phyloP scores from a whole-genome alignment of 2,888 invertebrate genomes.

The Himalopsyche tibetana region DNA sequence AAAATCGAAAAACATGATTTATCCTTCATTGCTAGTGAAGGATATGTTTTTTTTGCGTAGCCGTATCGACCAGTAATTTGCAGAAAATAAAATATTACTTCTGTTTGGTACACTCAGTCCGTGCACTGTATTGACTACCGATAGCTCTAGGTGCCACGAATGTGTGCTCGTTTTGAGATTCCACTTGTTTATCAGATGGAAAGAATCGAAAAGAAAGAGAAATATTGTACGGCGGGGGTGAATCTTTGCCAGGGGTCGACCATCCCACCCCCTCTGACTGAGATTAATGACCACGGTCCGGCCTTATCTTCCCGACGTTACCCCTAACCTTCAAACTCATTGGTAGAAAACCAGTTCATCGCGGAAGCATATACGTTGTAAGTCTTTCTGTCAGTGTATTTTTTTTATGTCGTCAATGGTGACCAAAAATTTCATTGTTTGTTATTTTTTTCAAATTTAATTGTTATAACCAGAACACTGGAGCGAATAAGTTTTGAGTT shows the following conservation, averaged over 20 bases:
- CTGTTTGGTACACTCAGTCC: neutral
- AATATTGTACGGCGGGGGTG: constrained; percentile 18
- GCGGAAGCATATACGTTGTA: neutral
- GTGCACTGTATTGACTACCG: neutral
- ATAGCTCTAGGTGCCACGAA: neutral
- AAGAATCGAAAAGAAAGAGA: constrained; percentile 26
- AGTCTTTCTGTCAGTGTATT: no score
- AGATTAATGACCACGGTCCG: constrained; percentile 61
- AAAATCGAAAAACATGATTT: no score
- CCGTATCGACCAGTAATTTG: no score
- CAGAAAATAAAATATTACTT: constrained; percentile 18
- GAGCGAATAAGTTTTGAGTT: no score
- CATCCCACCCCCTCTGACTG: constrained; percentile 56
- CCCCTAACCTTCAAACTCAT: constrained; percentile 17
- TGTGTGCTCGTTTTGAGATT: constrained; percentile 10
- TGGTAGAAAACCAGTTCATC: neutral
- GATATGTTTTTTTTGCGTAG: no score
- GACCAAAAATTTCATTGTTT: no score
- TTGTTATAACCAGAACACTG: no score
- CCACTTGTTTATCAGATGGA: constrained; percentile 44
- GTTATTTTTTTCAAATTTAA: no score
- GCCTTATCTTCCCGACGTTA: constrained; percentile 51
- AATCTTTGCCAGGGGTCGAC: neutral
- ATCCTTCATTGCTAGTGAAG: no score
- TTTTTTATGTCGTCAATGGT: no score